A percentile compares a stretch with the other conserved stretches of the same genome.
Conservation (phyloP, 2,888 invertebrate genomes). For the Drosophila testacea region DNA sequence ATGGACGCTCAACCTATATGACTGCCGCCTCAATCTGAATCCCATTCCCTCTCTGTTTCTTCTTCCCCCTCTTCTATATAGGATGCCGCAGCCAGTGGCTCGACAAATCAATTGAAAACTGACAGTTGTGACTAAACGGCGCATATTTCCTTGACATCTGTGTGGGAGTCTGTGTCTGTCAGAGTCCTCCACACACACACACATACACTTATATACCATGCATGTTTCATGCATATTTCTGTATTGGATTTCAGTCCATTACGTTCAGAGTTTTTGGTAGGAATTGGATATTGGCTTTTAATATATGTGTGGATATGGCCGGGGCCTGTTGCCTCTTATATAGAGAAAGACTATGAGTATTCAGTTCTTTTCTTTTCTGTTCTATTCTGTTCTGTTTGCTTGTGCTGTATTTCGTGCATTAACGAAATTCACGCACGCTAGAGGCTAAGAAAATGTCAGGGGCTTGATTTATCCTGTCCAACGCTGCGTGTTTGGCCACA, state of each 20-base stretch:
- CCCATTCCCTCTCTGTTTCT: background rate
- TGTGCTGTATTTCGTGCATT: constrained; percentile 57
- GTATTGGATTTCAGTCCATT: constrained; percentile 81
- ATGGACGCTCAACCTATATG: constrained; percentile 52
- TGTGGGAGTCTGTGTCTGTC: constrained; percentile 60
- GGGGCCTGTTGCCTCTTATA: constrained; percentile 65
- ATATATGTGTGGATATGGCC: constrained; percentile 24
- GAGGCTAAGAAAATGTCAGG: constrained; percentile 71
- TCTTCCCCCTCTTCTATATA: background rate
- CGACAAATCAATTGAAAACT: constrained; percentile 80
- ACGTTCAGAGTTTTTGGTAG: constrained; percentile 66
- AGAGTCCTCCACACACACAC: constrained; percentile 18
- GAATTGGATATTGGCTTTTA: constrained; percentile 80
- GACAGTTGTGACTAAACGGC: constrained; percentile 80
- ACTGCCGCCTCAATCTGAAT: background rate
- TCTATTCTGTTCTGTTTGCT: constrained; percentile 7
- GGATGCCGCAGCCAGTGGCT: constrained; percentile 50
- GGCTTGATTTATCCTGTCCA: constrained; percentile 81
- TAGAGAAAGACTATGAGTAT: background rate
- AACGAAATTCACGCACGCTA: constrained; percentile 79
- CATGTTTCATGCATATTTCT: constrained; percentile 78
- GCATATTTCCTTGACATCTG: constrained; percentile 80
- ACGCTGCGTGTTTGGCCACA: constrained; percentile 80
- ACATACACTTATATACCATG: background rate
- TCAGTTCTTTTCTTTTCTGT: constrained; percentile 2